A percentile compares a stretch with the other conserved stretches of the same genome.
These are phyloP conservation scores for Notechis scutatus DNA, from an alignment of 2,113 vertebrate species.

Conservation along the genomic window DNA sequence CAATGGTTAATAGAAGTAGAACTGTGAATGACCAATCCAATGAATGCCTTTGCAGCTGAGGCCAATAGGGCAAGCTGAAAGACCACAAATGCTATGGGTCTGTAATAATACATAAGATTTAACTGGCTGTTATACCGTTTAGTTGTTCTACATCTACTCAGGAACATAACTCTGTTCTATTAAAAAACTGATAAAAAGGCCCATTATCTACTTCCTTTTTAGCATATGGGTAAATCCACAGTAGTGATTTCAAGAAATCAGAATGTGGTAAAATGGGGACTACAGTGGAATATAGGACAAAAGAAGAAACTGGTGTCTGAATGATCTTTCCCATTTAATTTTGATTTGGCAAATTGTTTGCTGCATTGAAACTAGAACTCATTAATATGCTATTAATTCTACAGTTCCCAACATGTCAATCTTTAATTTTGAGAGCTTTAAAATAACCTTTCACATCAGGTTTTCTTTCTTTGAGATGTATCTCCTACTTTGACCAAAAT, in stretches of 20 bases:
- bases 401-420: neutral
- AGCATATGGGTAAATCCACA: neutral
- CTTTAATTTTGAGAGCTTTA: neutral
- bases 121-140: neutral
- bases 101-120: neutral
- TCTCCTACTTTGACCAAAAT: neutral
- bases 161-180: neutral
- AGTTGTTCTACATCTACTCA: neutral
- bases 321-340: neutral
- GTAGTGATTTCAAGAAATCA: neutral
- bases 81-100: neutral
- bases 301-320: neutral
- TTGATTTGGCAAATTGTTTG: neutral
- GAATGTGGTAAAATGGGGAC: neutral
- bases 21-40: conserved; percentile 33
- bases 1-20: conserved; percentile 19
- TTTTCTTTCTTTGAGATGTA: neutral
- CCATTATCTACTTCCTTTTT: neutral
- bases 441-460: neutral
- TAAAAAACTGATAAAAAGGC: neutral
- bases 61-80: conserved; percentile 26
- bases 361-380: neutral
- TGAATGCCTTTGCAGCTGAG: conserved; percentile 27
- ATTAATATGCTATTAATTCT: neutral
- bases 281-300: neutral